Evolutionary conservation across 2,888 invertebrate species (phyloP).

Genomic region (Neoaliturus tenellus): DNA sequence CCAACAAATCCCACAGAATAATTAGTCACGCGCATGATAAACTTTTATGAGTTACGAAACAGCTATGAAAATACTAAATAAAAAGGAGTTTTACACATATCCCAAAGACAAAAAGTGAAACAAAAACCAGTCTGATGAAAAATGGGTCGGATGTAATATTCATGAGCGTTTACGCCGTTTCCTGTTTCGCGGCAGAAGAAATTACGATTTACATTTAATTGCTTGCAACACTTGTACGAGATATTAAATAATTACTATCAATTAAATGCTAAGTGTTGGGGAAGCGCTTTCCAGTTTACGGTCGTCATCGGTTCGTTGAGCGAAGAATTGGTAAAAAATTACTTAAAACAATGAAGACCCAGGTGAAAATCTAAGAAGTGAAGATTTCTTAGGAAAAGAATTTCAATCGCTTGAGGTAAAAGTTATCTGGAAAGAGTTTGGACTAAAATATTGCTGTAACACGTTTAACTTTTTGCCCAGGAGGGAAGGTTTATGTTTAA

Average conservation of each 20-base stretch:
- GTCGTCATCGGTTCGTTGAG: neutral
- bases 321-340: neutral
- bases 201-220: constrained; percentile 36
- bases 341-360: neutral
- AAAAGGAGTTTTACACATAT: no score
- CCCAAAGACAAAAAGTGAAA: neutral
- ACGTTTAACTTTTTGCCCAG: neutral
- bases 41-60: no score
- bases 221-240: constrained; percentile 13
- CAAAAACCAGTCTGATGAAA: neutral
- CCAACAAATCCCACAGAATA: no score
- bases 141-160: constrained; percentile 13
- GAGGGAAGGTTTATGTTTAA: constrained; percentile 16
- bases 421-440: neutral
- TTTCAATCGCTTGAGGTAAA: neutral
- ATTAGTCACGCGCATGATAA: no score
- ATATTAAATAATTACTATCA: constrained; percentile 11
- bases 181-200: constrained; percentile 20
- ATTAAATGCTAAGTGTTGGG: neutral
- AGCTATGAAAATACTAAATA: no score
- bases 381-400: neutral
- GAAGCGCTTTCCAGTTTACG: neutral
- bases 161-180: constrained; percentile 12
- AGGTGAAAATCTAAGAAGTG: no score
- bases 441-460: neutral